A percentile compares a stretch with the other conserved stretches of the same genome.
phyloP scores from a whole-genome alignment of 2,888 invertebrate genomes.

The Dioctria rufipes region DNA sequence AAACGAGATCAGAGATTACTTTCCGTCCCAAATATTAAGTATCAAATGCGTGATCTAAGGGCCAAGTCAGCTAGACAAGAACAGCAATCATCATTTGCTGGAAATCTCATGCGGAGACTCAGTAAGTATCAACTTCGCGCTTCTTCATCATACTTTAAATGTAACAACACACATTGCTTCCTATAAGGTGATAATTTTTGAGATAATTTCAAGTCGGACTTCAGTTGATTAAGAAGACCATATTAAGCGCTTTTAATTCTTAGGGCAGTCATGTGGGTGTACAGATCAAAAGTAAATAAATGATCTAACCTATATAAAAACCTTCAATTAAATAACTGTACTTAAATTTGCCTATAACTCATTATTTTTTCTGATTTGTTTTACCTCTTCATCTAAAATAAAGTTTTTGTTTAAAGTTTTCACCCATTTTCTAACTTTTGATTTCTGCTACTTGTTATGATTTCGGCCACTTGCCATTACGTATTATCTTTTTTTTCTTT shows the following conservation, averaged over 20 bases:
- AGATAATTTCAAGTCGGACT: too few relatives aligned
- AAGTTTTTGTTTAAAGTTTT: neutral
- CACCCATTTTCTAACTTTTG: neutral
- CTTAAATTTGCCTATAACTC: slow-evolving; percentile 8
- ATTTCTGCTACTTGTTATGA: neutral
- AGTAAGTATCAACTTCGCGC: slow-evolving; percentile 81
- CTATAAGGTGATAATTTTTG: too few relatives aligned
- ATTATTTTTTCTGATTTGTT: slow-evolving; percentile 29
- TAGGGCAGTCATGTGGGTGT: too few relatives aligned
- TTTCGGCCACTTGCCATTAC: neutral
- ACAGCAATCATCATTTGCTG: slow-evolving; percentile 75
- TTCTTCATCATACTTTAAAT: neutral
- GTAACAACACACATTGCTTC: too few relatives aligned
- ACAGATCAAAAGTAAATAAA: too few relatives aligned
- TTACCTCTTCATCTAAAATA: neutral
- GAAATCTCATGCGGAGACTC: slow-evolving; percentile 86
- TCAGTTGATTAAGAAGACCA: too few relatives aligned
- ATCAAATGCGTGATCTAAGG: slow-evolving; percentile 70
- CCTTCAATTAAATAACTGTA: too few relatives aligned
- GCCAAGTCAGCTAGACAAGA: slow-evolving; percentile 67
- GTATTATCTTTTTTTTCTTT: neutral
- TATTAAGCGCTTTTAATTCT: too few relatives aligned
- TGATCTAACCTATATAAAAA: too few relatives aligned
- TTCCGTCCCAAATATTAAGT: slow-evolving; percentile 86
- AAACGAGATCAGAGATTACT: slow-evolving; percentile 79